Evolutionary conservation across 2,888 invertebrate genomes (phyloP).

Genomic region (Chymomyza caudatula): DNA sequence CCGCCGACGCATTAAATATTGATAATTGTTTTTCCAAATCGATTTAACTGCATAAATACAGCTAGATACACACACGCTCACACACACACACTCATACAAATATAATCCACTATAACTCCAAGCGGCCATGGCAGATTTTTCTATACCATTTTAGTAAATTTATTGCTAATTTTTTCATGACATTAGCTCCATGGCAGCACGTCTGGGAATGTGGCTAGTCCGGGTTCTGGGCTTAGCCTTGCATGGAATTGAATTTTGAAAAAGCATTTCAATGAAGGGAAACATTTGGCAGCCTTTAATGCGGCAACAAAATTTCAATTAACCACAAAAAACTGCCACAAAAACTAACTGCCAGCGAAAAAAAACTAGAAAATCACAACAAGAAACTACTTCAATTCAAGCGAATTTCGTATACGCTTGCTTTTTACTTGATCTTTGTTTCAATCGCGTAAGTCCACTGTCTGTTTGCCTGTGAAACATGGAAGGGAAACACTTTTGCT

Average conservation of each 20-base stretch:
- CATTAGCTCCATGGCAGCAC: conserved; percentile 17
- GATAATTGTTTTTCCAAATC: conserved; percentile 62
- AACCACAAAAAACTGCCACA: conserved; percentile 29
- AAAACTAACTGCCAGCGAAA: not conserved
- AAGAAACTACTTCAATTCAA: not conserved
- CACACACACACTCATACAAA: not conserved
- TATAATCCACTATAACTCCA: not conserved
- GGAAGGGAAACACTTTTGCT: too few species aligned
- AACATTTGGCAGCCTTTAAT: conserved; percentile 11
- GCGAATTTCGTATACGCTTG: not conserved
- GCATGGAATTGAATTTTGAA: not conserved
- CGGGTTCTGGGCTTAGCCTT: conserved; percentile 20
- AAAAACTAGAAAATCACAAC: not conserved
- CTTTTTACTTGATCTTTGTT: too few species aligned
- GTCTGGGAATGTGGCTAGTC: conserved; percentile 23
- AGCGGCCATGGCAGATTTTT: not conserved
- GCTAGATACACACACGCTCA: not conserved
- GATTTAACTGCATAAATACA: conserved; percentile 7
- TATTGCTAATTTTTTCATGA: conserved; percentile 34
- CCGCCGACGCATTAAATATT: conserved; percentile 64
- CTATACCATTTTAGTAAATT: conserved; percentile 35
- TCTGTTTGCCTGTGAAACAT: too few species aligned
- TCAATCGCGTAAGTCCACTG: too few species aligned
- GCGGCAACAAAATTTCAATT: conserved; percentile 45
- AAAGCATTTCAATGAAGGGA: not conserved